These are phyloP conservation scores for Schizaphis graminum DNA, from an alignment of 2,888 invertebrate genomes.

Conservation along the genomic window DNA sequence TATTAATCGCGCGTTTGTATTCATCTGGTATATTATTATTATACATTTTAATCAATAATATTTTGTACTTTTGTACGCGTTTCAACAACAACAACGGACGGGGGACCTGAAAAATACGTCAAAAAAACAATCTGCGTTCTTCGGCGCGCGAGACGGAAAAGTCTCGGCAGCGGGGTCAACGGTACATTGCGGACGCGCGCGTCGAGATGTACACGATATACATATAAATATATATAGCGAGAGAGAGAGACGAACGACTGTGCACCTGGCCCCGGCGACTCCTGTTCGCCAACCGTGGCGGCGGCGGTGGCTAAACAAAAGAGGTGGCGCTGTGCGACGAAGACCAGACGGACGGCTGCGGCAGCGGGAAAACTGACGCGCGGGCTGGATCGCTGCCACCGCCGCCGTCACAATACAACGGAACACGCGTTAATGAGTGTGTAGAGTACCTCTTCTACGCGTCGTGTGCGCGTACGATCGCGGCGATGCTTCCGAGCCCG, in stretches of 20 bases:
- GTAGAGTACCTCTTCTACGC: neutral
- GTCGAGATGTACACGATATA: neutral
- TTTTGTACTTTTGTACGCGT: too few relatives aligned
- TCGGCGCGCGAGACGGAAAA: too few relatives aligned
- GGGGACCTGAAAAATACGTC: too few relatives aligned
- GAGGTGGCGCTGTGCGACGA: constrained; percentile 8
- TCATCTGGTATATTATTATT: too few relatives aligned
- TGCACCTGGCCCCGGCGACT: constrained; percentile 54
- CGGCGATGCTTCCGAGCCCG: constrained; percentile 27
- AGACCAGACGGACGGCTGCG: constrained; percentile 30
- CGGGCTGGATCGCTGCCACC: constrained; percentile 9
- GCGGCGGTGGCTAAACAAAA: constrained; percentile 29
- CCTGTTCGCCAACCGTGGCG: constrained; percentile 58
- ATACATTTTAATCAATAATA: too few relatives aligned
- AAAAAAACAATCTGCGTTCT: too few relatives aligned
- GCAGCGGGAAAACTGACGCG: constrained; percentile 44
- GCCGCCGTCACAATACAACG: constrained; percentile 23
- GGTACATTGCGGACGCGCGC: neutral
- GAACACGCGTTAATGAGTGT: constrained; percentile 36
- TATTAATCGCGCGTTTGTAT: too few relatives aligned
- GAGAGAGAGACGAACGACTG: neutral
- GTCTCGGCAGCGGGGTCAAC: too few relatives aligned
- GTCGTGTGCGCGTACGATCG: constrained; percentile 29
- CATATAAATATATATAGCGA: too few relatives aligned
- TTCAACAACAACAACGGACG: too few relatives aligned